These are phyloP conservation scores for Misgurnus anguillicaudatus DNA, from an alignment of 2,113 vertebrate genomes.

Conservation along the genomic window DNA sequence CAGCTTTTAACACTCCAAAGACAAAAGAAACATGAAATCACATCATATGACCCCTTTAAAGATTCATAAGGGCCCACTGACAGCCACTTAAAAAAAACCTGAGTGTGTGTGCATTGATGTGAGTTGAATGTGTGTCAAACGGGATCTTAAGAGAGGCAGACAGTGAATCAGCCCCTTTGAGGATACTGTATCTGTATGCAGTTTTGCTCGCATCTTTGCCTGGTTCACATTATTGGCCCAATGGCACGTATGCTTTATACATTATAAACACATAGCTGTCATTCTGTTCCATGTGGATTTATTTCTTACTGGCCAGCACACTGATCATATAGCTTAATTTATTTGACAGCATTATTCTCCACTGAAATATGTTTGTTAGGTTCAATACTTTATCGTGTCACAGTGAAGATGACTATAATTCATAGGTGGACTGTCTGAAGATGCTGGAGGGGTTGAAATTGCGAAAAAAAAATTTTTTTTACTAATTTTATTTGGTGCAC, in stretches of 20 bases:
- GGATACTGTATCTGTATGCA: neutral
- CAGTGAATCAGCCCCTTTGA: neutral
- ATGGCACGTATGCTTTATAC: neutral
- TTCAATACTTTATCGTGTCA: no score
- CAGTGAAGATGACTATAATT: no score
- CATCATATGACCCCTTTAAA: constrained; percentile 21
- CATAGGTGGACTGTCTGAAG: no score
- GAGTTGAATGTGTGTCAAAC: constrained; percentile 26
- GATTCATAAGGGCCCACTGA: constrained; percentile 48
- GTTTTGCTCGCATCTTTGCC: neutral
- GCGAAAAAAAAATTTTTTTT: no score
- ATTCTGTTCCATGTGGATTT: neutral
- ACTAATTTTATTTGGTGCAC: neutral
- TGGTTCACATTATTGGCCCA: neutral
- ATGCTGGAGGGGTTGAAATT: no score
- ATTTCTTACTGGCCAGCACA: no score
- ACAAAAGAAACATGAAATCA: no score
- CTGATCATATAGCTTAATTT: neutral
- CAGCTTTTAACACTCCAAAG: no score
- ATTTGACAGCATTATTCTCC: neutral
- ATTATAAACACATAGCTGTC: neutral
- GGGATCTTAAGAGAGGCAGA: neutral
- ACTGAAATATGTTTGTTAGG: no score
- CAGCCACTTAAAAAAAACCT: constrained; percentile 38
- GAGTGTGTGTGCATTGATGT: constrained; percentile 24